These are phyloP conservation scores for Spodoptera picta DNA, from an alignment of 2,888 invertebrate genomes.

Conservation along the genomic window DNA sequence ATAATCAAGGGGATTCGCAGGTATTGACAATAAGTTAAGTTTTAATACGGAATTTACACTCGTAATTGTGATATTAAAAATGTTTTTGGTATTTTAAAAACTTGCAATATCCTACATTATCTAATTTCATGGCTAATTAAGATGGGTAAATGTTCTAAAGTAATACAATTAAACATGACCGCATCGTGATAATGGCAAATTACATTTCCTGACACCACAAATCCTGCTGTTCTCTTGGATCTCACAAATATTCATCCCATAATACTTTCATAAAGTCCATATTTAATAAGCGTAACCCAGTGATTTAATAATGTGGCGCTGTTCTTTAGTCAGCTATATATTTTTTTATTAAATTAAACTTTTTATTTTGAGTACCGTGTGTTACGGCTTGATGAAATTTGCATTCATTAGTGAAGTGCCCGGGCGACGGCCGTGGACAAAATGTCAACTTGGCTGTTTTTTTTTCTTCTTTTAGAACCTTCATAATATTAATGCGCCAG, in stretches of 20 bases:
- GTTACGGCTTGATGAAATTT: slow-evolving; percentile 80
- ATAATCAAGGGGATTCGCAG: too few relatives aligned
- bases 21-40: too few relatives aligned
- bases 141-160: background rate
- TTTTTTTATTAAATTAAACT: slow-evolving; percentile 69
- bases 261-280: slow-evolving; percentile 36
- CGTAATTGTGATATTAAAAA: too few relatives aligned
- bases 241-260: slow-evolving; percentile 16
- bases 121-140: too few relatives aligned
- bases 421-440: slow-evolving; percentile 59
- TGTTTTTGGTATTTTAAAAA: too few relatives aligned
- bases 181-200: slow-evolving; percentile 17
- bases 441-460: slow-evolving; percentile 53
- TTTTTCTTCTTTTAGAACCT: slow-evolving; percentile 49
- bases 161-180: slow-evolving; percentile 3
- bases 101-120: too few relatives aligned
- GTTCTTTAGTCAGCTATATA: slow-evolving; percentile 51
- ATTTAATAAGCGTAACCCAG: slow-evolving; percentile 54
- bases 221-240: slow-evolving; percentile 23
- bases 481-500: slow-evolving; percentile 55
- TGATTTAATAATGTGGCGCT: slow-evolving; percentile 62
- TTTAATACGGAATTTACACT: too few relatives aligned
- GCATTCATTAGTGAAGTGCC: slow-evolving; percentile 81
- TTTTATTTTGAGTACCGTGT: slow-evolving; percentile 74
- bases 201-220: slow-evolving; percentile 18